A percentile compares a stretch with the other conserved stretches of the same genome.
Conservation (phyloP, 2,113 vertebrate species). For the Pterocles gutturalis region DNA sequence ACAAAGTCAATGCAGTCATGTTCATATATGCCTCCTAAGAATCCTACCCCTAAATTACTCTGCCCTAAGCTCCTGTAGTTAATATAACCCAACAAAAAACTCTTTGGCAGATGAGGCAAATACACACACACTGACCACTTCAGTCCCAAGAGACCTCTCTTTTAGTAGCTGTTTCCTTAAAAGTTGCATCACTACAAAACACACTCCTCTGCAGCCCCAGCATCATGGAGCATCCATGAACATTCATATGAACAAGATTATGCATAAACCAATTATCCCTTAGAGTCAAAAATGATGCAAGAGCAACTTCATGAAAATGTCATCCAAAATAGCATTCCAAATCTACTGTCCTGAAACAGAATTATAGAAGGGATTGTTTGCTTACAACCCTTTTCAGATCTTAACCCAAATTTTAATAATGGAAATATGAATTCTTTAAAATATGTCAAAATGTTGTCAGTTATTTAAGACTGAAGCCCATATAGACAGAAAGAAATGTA, state of each 20-base stretch:
- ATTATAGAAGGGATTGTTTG: neutral
- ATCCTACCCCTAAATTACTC: neutral
- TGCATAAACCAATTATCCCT: neutral
- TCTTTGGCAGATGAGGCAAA: neutral
- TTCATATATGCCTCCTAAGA: neutral
- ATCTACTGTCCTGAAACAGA: neutral
- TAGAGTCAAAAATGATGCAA: neutral
- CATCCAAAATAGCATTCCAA: neutral
- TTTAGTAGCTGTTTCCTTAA: neutral
- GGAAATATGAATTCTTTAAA: neutral
- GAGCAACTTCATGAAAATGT: neutral
- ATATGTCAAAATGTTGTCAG: neutral
- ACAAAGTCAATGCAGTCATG: neutral
- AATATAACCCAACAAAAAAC: neutral
- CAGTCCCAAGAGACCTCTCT: neutral
- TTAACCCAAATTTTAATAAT: neutral
- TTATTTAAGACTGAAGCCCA: neutral
- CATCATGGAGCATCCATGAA: neutral
- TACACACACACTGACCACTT: neutral
- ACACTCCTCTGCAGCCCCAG: neutral
- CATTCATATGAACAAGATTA: neutral
- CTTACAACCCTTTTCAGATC: neutral
- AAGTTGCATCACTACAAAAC: neutral
- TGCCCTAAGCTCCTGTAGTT: neutral
- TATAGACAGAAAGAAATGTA: neutral